phyloP scores from a whole-genome alignment of 2,113 vertebrate genomes.

The Dunckerocampus dactyliophorus region DNA sequence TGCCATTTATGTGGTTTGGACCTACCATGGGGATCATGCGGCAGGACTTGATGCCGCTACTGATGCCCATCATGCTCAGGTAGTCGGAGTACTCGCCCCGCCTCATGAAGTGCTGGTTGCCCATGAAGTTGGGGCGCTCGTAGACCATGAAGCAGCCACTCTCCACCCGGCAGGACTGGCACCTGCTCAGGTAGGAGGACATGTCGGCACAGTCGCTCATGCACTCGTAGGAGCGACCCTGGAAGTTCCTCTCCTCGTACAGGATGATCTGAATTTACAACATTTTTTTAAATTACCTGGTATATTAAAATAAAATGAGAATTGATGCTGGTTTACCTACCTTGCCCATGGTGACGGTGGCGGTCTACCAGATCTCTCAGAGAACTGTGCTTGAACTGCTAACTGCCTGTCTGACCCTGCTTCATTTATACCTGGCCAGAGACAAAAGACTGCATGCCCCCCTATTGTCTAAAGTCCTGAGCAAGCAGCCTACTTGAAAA shows the following conservation, averaged over 20 bases:
- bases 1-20: background rate
- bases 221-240: slow-evolving; percentile 62
- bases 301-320: background rate
- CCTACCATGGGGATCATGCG: slow-evolving; percentile 60
- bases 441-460: slow-evolving; percentile 43
- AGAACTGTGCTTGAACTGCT: slow-evolving; percentile 52
- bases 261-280: slow-evolving; percentile 46
- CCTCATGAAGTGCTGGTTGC: slow-evolving; percentile 68
- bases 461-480: slow-evolving; percentile 63
- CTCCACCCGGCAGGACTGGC: slow-evolving; percentile 62
- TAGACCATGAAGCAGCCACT: slow-evolving; percentile 67
- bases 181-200: slow-evolving; percentile 60
- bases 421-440: slow-evolving; percentile 59
- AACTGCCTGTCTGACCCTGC: slow-evolving; percentile 33
- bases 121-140: slow-evolving; percentile 68
- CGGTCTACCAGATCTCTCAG: slow-evolving; percentile 32
- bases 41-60: slow-evolving; percentile 60
- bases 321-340: slow-evolving; percentile 23
- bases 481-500: slow-evolving; percentile 47
- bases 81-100: slow-evolving; percentile 63
- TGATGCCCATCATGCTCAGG: slow-evolving; percentile 54
- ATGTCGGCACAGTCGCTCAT: slow-evolving; percentile 63
- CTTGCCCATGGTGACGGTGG: slow-evolving; percentile 52
- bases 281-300: background rate
- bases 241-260: slow-evolving; percentile 65